Percentiles rank a stretch among this genome's conserved stretches.
These are phyloP conservation scores for Melanotaenia boesemani DNA, from an alignment of 2,797 vertebrate species.

Conservation along the genomic window DNA sequence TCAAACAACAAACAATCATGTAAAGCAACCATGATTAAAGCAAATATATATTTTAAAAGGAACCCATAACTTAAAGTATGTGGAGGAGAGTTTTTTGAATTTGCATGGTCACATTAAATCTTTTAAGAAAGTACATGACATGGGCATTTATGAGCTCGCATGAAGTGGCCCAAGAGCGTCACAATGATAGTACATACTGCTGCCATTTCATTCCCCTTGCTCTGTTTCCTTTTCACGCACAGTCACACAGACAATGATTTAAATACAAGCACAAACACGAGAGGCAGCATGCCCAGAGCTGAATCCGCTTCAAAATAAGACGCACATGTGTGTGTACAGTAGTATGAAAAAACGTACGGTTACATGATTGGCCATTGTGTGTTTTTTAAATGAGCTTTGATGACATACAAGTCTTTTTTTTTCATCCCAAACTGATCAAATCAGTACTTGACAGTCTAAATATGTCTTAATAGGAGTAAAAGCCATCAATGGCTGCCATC, in stretches of 20 bases:
- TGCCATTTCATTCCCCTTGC: slow-evolving; percentile 46
- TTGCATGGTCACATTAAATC: not conserved
- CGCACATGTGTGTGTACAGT: slow-evolving; percentile 24
- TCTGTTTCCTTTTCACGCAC: slow-evolving; percentile 43
- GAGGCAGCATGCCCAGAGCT: slow-evolving; percentile 58
- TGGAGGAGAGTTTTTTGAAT: not conserved
- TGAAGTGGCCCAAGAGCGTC: slow-evolving; percentile 46
- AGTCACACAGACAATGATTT: slow-evolving; percentile 62
- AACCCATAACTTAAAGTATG: not conserved
- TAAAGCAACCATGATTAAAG: not conserved
- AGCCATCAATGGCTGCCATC: slow-evolving; percentile 72
- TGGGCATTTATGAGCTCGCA: not conserved
- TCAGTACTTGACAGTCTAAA: slow-evolving; percentile 54
- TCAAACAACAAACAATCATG: too few species aligned
- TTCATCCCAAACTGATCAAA: slow-evolving; percentile 43
- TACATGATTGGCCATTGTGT: slow-evolving; percentile 28
- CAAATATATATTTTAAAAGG: not conserved
- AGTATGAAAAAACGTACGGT: slow-evolving; percentile 13
- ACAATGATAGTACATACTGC: slow-evolving; percentile 44
- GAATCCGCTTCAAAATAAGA: slow-evolving; percentile 61
- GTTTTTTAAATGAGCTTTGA: slow-evolving; percentile 30
- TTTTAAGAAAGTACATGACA: not conserved
- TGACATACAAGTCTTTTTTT: slow-evolving; percentile 11
- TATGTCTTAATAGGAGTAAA: slow-evolving; percentile 76
- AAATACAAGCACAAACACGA: slow-evolving; percentile 48